Conservation (phyloP, 2,888 invertebrate species). For the Leptopilina myrica region DNA sequence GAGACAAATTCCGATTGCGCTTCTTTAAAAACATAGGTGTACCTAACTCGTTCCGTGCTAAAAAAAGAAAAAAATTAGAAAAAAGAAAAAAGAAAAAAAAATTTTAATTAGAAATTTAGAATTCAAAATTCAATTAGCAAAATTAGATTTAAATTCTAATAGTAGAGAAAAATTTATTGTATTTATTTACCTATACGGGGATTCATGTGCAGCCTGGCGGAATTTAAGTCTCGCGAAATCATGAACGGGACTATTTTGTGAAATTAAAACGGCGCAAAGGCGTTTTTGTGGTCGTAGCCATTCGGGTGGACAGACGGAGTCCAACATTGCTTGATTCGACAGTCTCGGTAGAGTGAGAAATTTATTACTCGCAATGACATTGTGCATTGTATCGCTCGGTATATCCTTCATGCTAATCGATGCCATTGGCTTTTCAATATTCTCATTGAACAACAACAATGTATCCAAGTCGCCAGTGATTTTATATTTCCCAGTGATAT, state of each 20-base stretch:
- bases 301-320: conserved; percentile 92
- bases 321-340: conserved; percentile 92
- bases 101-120: neutral
- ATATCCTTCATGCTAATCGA: conserved; percentile 94
- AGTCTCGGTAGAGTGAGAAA: conserved; percentile 91
- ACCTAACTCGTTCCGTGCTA: conserved; percentile 82
- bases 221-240: conserved; percentile 83
- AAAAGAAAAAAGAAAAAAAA: conserved; percentile 31
- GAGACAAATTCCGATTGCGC: conserved; percentile 90
- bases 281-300: conserved; percentile 87
- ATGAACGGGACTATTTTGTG: conserved; percentile 81
- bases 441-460: conserved; percentile 93
- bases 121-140: neutral
- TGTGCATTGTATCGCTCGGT: conserved; percentile 90
- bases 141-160: conserved; percentile 8
- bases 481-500: conserved; percentile 84
- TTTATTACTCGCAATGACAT: conserved; percentile 92
- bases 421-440: conserved; percentile 87
- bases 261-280: conserved; percentile 89
- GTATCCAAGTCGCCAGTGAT: conserved; percentile 86
- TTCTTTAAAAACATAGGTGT: conserved; percentile 93
- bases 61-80: neutral
- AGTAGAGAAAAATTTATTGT: no score
- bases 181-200: conserved; percentile 79
- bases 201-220: conserved; percentile 84